Conservation (phyloP, 2,888 invertebrate genomes). For the Drosophila meridiana region DNA sequence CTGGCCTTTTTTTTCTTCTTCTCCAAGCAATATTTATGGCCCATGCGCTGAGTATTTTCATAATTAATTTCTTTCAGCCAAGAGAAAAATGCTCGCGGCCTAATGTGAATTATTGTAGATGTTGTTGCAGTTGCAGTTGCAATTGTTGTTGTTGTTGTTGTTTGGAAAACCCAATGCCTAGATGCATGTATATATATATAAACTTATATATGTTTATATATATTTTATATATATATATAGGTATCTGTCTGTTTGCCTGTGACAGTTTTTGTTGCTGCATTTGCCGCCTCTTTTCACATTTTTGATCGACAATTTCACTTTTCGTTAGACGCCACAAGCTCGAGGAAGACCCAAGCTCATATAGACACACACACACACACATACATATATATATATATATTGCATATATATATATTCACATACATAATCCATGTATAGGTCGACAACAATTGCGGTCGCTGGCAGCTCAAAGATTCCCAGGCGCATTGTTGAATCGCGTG, state of each 20-base stretch:
- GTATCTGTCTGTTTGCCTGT: slow-evolving; percentile 39
- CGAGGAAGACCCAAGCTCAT: slow-evolving; percentile 40
- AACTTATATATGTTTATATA: background rate
- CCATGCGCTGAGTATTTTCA: slow-evolving; percentile 66
- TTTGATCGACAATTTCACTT: slow-evolving; percentile 78
- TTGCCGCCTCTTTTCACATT: slow-evolving; percentile 54
- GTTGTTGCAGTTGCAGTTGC: slow-evolving; percentile 24
- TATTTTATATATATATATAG: background rate
- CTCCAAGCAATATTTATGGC: slow-evolving; percentile 48
- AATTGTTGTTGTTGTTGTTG: slow-evolving; percentile 23
- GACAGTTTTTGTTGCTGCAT: slow-evolving; percentile 67
- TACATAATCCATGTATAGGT: slow-evolving; percentile 25
- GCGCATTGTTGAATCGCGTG: slow-evolving; percentile 73
- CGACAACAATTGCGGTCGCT: slow-evolving; percentile 70
- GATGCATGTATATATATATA: background rate
- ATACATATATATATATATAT: background rate
- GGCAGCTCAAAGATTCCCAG: slow-evolving; percentile 58
- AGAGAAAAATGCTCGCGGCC: slow-evolving; percentile 48
- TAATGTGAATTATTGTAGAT: slow-evolving; percentile 63
- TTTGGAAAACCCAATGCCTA: slow-evolving; percentile 56
- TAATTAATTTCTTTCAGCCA: slow-evolving; percentile 71
- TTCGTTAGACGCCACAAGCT: slow-evolving; percentile 53
- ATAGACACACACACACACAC: background rate
- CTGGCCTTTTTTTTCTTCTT: slow-evolving; percentile 11
- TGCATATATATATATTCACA: background rate